Percentiles rank a stretch among this genome's conserved stretches.
Evolutionary conservation across 2,113 vertebrate species (phyloP).

Genomic region (Zosterops lateralis): DNA sequence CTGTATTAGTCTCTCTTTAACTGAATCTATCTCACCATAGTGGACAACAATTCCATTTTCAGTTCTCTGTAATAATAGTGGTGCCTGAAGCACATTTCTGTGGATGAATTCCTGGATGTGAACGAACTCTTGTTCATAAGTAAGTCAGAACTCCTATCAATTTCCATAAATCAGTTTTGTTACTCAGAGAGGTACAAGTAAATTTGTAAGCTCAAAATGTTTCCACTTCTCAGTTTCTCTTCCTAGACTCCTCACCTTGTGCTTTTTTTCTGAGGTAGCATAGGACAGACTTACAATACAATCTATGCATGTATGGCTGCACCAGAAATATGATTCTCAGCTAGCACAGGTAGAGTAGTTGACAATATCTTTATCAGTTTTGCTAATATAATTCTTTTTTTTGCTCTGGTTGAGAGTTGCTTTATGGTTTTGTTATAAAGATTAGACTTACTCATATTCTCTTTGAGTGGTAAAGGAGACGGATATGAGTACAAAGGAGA

Average conservation of each 20-base stretch:
- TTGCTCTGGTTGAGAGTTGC: not conserved
- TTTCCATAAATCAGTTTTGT: not conserved
- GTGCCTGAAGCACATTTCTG: not conserved
- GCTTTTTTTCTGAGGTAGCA: not conserved
- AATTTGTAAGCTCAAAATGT: not conserved
- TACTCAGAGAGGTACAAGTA: not conserved
- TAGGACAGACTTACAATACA: not conserved
- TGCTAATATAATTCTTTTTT: not conserved
- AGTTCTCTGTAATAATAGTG: not conserved
- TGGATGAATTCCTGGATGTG: not conserved
- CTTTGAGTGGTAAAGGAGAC: not conserved
- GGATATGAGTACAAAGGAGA: not conserved
- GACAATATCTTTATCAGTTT: not conserved
- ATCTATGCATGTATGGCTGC: not conserved
- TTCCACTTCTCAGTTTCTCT: not conserved
- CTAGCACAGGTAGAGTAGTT: not conserved
- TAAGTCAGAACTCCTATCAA: not conserved
- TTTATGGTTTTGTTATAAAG: not conserved
- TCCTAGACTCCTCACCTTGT: not conserved
- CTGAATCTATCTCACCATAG: not conserved
- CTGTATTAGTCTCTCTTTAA: not conserved
- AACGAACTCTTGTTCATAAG: not conserved
- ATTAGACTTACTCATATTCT: not conserved
- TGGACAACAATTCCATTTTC: not conserved
- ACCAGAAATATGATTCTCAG: not conserved